Percentiles rank a stretch among this genome's conserved stretches.
Evolutionary conservation across 2,888 invertebrate genomes (phyloP).

Genomic region (Nemurella pictetii): DNA sequence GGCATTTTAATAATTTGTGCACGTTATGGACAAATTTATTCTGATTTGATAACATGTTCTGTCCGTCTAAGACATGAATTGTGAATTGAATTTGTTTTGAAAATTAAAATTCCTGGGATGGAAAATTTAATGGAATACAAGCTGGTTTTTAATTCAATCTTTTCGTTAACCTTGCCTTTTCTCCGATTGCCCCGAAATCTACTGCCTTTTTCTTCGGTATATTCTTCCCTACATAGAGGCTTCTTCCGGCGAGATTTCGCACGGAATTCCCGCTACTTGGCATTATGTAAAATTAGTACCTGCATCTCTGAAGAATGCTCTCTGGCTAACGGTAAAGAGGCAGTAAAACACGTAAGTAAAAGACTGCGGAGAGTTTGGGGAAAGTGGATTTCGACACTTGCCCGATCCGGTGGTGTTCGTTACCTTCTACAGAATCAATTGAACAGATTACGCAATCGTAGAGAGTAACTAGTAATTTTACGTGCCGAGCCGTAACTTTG

Average conservation of each 20-base stretch:
- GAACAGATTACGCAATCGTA: not conserved
- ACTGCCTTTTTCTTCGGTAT: no score
- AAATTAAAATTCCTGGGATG: not conserved
- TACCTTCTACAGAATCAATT: no score
- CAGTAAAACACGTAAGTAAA: not conserved
- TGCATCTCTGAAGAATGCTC: constrained; percentile 6
- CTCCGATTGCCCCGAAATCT: not conserved
- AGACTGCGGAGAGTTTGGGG: not conserved
- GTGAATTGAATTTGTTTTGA: not conserved
- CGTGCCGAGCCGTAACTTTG: not conserved
- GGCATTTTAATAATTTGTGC: not conserved
- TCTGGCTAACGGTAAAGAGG: not conserved
- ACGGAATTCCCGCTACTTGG: not conserved
- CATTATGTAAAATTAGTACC: constrained; percentile 21
- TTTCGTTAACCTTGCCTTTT: not conserved
- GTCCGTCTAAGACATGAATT: not conserved
- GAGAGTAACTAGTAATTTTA: not conserved
- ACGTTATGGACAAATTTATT: not conserved
- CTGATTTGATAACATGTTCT: not conserved
- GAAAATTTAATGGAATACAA: not conserved
- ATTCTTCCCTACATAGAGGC: no score
- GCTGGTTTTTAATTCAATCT: not conserved
- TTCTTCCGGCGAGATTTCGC: no score
- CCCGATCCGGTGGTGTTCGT: not conserved
- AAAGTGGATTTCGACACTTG: not conserved